Evolutionary conservation across 1,140 invertebrate genomes (phyloP).

Genomic region (Ganaspis sp.): DNA sequence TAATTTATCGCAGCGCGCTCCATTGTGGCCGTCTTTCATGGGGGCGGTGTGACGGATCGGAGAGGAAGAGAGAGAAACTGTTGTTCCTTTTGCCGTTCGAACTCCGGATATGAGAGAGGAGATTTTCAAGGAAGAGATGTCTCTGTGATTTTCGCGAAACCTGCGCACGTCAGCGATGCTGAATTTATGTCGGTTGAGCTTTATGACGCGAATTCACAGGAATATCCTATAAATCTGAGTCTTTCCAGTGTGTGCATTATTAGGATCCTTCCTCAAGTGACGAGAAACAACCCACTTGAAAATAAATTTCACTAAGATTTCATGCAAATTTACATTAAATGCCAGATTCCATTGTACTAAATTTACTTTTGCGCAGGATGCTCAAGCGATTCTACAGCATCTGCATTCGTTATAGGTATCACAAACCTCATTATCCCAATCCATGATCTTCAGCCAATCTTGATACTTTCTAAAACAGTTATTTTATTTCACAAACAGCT

Average conservation of each 20-base stretch:
- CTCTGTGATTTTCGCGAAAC: slow-evolving; percentile 26
- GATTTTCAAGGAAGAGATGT: slow-evolving; percentile 17
- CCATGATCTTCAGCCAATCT: too few species aligned
- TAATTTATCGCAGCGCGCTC: slow-evolving; percentile 73
- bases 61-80: slow-evolving; percentile 59
- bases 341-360: too few species aligned
- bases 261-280: background rate
- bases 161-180: slow-evolving; percentile 24
- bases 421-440: too few species aligned
- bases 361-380: too few species aligned
- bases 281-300: background rate
- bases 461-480: too few species aligned
- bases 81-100: slow-evolving; percentile 53
- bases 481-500: too few species aligned
- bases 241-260: background rate
- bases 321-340: too few species aligned
- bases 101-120: slow-evolving; percentile 26
- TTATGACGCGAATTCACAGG: slow-evolving; percentile 20
- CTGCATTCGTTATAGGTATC: too few species aligned
- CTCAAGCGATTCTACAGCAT: too few species aligned
- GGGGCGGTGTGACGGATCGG: slow-evolving; percentile 73
- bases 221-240: slow-evolving; percentile 17
- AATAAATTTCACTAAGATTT: background rate
- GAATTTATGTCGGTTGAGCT: slow-evolving; percentile 15
- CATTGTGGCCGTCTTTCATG: slow-evolving; percentile 69